phyloP scores from a whole-genome alignment of 1,140 invertebrate genomes.

The Papilio aristodemus region DNA sequence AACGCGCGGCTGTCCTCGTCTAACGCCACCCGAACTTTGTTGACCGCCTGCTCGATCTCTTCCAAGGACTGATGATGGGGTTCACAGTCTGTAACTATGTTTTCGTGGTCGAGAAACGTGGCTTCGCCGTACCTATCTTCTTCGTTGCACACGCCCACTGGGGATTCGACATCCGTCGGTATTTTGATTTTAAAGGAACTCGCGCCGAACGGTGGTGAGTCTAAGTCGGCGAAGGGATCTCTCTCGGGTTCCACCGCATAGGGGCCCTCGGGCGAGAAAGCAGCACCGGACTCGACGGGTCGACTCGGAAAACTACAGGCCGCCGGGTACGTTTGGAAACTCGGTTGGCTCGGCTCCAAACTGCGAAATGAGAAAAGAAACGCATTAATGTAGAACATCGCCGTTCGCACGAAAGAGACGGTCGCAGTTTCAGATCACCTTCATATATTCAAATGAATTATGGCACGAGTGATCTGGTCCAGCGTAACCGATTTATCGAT shows the following conservation, averaged over 20 bases:
- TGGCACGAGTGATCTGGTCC: slow-evolving; percentile 70
- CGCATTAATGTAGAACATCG: slow-evolving; percentile 67
- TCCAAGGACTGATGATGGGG: slow-evolving; percentile 70
- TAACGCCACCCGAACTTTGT: slow-evolving; percentile 76
- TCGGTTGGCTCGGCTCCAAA: slow-evolving; percentile 80
- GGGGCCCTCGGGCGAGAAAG: slow-evolving; percentile 51
- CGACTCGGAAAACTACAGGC: slow-evolving; percentile 77
- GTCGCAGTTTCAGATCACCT: slow-evolving; percentile 61
- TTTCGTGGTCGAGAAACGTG: slow-evolving; percentile 72
- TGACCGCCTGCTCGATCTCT: slow-evolving; percentile 76
- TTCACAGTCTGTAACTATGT: slow-evolving; percentile 51
- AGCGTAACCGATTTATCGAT: slow-evolving; percentile 66
- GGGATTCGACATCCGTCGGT: slow-evolving; percentile 44
- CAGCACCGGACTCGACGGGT: slow-evolving; percentile 73
- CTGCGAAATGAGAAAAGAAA: slow-evolving; percentile 80
- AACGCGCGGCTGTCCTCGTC: slow-evolving; percentile 76
- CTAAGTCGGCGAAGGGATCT: slow-evolving; percentile 60
- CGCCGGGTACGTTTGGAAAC: slow-evolving; percentile 75
- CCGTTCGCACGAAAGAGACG: slow-evolving; percentile 71
- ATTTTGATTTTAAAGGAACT: slow-evolving; percentile 47
- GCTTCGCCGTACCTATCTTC: slow-evolving; percentile 71
- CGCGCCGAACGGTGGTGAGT: slow-evolving; percentile 57
- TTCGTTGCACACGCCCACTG: slow-evolving; percentile 49
- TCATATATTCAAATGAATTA: slow-evolving; percentile 74
- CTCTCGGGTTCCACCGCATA: slow-evolving; percentile 58